These are phyloP conservation scores for Phaethornis superciliosus DNA, from an alignment of 2,113 vertebrate species.

Conservation along the genomic window DNA sequence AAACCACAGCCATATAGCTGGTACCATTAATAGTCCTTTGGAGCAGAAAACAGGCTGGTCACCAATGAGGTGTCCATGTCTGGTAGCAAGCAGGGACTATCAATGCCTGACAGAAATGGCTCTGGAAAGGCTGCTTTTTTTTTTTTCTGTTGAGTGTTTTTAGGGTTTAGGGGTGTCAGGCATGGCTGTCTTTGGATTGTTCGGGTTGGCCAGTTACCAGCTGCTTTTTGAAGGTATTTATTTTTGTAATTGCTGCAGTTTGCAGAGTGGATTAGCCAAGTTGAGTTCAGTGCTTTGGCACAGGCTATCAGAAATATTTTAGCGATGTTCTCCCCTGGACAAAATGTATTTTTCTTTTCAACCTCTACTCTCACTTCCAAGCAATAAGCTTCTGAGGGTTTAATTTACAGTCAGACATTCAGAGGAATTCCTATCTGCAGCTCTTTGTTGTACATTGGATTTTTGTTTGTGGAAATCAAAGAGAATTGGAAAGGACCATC, in stretches of 20 bases:
- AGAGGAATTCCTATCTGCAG: slow-evolving; percentile 44
- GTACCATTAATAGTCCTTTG: neutral
- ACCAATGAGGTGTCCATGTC: neutral
- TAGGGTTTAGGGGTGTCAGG: neutral
- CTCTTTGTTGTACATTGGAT: slow-evolving; percentile 22
- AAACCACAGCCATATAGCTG: neutral
- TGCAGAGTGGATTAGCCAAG: slow-evolving; percentile 63
- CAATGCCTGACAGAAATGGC: neutral
- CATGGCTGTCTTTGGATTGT: slow-evolving; percentile 12
- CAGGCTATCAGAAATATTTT: slow-evolving; percentile 69
- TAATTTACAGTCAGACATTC: slow-evolving; percentile 73
- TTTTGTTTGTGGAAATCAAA: slow-evolving; percentile 31
- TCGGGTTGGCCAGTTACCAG: slow-evolving; percentile 31
- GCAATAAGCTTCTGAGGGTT: slow-evolving; percentile 61
- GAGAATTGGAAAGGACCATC: slow-evolving; percentile 12
- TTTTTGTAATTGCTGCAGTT: slow-evolving; percentile 74
- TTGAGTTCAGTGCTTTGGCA: slow-evolving; percentile 78
- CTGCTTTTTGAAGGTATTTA: slow-evolving; percentile 65
- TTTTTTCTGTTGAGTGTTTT: slow-evolving; percentile 5
- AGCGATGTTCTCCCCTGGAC: slow-evolving; percentile 56
- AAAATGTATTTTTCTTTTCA: slow-evolving; percentile 76
- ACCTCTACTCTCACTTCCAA: slow-evolving; percentile 71
- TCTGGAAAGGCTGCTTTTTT: neutral
- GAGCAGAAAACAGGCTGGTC: neutral
- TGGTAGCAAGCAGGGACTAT: neutral